Percentiles rank a stretch among this genome's conserved stretches.
Conservation (phyloP, 2,888 invertebrate genomes). For the Patella caerulea region DNA sequence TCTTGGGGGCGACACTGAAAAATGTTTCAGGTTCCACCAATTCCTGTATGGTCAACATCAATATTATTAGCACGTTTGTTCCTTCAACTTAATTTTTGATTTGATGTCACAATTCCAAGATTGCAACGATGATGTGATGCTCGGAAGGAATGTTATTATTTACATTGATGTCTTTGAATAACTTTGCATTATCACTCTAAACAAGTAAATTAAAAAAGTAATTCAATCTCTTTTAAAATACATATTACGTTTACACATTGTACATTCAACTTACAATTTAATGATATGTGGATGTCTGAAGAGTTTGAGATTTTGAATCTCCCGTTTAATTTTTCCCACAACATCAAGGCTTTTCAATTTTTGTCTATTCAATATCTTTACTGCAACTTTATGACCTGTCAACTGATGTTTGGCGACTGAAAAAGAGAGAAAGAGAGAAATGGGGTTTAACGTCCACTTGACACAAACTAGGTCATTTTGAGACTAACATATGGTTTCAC, state of each 20-base stretch:
- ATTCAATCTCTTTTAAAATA: not conserved
- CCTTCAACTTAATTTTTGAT: too few relatives aligned
- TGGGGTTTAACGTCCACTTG: slow-evolving; percentile 9
- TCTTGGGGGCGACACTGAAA: too few relatives aligned
- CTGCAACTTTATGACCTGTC: slow-evolving; percentile 98
- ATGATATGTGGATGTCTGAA: slow-evolving; percentile 99
- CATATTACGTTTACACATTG: not conserved
- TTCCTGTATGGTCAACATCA: too few relatives aligned
- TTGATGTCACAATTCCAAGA: too few relatives aligned
- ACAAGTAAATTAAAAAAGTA: too few relatives aligned
- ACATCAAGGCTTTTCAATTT: slow-evolving; percentile 99
- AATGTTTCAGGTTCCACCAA: too few relatives aligned
- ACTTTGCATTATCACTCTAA: too few relatives aligned
- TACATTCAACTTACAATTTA: slow-evolving; percentile 81
- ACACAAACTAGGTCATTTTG: not conserved
- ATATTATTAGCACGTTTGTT: too few relatives aligned
- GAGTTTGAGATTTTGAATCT: slow-evolving; percentile 99
- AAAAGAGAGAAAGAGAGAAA: slow-evolving; percentile 56
- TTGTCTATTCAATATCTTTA: slow-evolving; percentile 97
- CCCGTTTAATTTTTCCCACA: slow-evolving; percentile 97
- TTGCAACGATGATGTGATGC: too few relatives aligned
- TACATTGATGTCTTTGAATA: too few relatives aligned
- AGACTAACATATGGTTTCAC: not conserved
- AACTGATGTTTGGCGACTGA: slow-evolving; percentile 94
- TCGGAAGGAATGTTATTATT: too few relatives aligned